Conservation (phyloP, 2,113 vertebrate genomes). For the Oncorhynchus keta region DNA sequence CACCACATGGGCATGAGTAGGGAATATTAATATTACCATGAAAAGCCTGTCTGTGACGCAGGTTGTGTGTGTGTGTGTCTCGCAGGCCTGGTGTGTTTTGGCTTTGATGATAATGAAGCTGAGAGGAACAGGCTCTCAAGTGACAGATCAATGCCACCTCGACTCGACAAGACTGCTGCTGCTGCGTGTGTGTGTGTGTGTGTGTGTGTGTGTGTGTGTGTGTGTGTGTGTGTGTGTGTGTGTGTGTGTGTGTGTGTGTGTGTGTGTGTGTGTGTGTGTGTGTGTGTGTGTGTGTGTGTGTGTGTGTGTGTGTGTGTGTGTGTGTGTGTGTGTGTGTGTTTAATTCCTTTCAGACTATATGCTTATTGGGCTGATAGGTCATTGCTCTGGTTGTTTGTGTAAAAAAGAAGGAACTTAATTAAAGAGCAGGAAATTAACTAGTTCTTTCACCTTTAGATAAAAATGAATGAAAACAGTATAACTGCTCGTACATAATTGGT, state of each 20-base stretch:
- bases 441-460: slow-evolving; percentile 39
- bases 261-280: too few species aligned
- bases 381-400: too few species aligned
- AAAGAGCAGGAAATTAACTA: slow-evolving; percentile 44
- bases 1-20: slow-evolving; percentile 23
- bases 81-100: slow-evolving; percentile 38
- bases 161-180: slow-evolving; percentile 36
- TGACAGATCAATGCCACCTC: slow-evolving; percentile 52
- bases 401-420: slow-evolving; percentile 50
- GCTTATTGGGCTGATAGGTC: too few species aligned
- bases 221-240: slow-evolving; percentile 30
- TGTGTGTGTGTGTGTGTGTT: background rate
- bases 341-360: background rate
- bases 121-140: slow-evolving; percentile 56
- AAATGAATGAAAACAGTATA: slow-evolving; percentile 38
- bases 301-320: background rate
- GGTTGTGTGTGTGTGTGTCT: slow-evolving; percentile 5
- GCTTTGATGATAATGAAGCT: slow-evolving; percentile 66
- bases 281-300: too few species aligned
- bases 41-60: slow-evolving; percentile 39
- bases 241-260: background rate
- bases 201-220: slow-evolving; percentile 15
- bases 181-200: background rate
- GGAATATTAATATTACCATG: slow-evolving; percentile 40
- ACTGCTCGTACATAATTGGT: slow-evolving; percentile 45